phyloP scores from a whole-genome alignment of 2,113 vertebrate species.

The Perca schrenkii region DNA sequence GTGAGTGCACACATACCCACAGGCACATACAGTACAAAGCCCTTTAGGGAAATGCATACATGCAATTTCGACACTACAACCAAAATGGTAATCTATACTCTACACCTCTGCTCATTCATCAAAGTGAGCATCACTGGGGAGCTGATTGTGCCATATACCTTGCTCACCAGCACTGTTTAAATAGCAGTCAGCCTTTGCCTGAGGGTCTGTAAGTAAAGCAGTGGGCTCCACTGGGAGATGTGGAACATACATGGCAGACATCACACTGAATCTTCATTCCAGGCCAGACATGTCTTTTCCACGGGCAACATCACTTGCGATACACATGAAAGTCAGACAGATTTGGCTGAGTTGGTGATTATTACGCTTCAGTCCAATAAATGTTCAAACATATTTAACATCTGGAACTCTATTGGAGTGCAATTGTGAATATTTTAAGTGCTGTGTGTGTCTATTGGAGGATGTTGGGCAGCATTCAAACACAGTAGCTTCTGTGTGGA shows the following conservation, averaged over 20 bases:
- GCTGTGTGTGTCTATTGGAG: neutral
- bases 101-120: conserved; percentile 70
- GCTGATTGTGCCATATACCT: conserved; percentile 57
- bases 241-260: conserved; percentile 61
- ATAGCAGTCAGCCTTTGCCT: conserved; percentile 51
- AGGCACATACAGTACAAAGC: neutral
- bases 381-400: conserved; percentile 14
- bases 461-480: conserved; percentile 16
- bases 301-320: conserved; percentile 48
- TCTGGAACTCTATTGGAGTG: conserved; percentile 25
- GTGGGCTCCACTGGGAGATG: conserved; percentile 53
- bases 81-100: conserved; percentile 70
- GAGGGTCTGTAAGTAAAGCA: conserved; percentile 54
- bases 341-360: conserved; percentile 29
- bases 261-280: conserved; percentile 47
- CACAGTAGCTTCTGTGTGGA: conserved; percentile 10
- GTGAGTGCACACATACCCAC: no score
- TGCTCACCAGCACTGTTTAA: conserved; percentile 56
- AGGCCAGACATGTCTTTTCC: conserved; percentile 43
- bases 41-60: conserved; percentile 38
- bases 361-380: conserved; percentile 24
- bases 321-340: conserved; percentile 39
- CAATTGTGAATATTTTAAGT: conserved; percentile 31
- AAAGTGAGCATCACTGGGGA: conserved; percentile 61
- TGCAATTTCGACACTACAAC: conserved; percentile 40